Conservation (phyloP, 1,140 invertebrate species). For the Coboldia fuscipes region DNA sequence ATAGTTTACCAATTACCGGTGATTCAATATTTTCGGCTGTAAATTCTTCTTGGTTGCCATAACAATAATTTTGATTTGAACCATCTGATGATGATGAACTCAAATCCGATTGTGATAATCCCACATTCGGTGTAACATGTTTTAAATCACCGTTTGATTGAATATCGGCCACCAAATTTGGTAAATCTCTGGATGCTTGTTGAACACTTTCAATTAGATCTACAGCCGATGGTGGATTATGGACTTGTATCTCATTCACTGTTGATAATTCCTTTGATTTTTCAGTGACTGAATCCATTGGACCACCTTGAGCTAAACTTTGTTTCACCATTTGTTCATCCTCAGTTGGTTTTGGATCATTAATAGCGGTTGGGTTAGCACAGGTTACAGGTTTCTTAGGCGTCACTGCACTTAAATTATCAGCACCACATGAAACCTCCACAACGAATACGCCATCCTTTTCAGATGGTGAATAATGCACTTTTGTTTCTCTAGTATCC, state of each 20-base stretch:
- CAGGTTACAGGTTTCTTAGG: constrained; percentile 8
- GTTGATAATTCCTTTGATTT: background rate
- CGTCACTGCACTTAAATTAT: constrained; percentile 13
- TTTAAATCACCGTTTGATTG: constrained; percentile 15
- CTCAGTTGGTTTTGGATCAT: too few relatives aligned
- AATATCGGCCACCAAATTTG: background rate
- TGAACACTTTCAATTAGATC: background rate
- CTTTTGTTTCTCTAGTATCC: constrained; percentile 39
- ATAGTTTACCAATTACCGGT: background rate
- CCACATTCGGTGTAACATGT: constrained; percentile 33
- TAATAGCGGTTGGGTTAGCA: background rate
- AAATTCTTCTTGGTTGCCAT: constrained; percentile 55
- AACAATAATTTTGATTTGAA: constrained; percentile 46
- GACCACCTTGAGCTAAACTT: background rate
- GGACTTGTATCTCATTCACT: constrained; percentile 17
- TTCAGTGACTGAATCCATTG: background rate
- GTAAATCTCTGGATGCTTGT: background rate
- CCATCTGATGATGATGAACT: constrained; percentile 45
- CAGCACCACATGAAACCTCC: constrained; percentile 29
- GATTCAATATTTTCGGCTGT: constrained; percentile 43
- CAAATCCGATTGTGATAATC: constrained; percentile 50
- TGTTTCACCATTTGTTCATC: background rate
- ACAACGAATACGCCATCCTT: constrained; percentile 58
- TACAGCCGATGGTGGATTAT: constrained; percentile 11
- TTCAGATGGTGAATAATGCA: constrained; percentile 39